phyloP scores from a whole-genome alignment of 2,888 invertebrate species.

The Muscina levida region DNA sequence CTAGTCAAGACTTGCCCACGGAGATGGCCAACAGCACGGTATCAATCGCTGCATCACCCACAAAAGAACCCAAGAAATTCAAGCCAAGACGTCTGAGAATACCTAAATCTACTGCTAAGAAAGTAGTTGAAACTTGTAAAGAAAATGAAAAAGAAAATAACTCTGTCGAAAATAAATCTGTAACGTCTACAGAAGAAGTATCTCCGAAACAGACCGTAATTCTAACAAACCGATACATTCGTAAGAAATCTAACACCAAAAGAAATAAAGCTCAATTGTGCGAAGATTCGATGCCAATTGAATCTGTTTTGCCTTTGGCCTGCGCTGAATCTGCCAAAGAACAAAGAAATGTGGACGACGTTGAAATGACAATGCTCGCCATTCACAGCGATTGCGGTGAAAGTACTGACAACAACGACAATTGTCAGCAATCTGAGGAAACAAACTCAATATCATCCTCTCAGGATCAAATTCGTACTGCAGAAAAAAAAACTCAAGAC shows the following conservation, averaged over 20 bases:
- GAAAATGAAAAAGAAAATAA: constrained; percentile 23
- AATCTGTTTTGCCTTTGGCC: background rate
- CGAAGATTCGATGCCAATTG: background rate
- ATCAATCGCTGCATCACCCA: background rate
- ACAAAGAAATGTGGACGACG: background rate
- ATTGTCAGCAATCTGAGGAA: constrained; percentile 21
- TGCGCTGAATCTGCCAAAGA: background rate
- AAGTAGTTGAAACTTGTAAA: constrained; percentile 6
- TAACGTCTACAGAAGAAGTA: background rate
- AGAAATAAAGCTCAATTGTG: constrained; percentile 2
- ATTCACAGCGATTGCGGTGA: constrained; percentile 14
- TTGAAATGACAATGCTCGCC: constrained; percentile 38
- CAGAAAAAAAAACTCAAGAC: background rate
- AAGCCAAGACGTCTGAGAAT: constrained; percentile 46
- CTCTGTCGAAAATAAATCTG: background rate
- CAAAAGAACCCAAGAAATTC: constrained; percentile 17
- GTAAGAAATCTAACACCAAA: constrained; percentile 38
- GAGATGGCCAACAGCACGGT: background rate
- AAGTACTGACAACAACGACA: constrained; percentile 8
- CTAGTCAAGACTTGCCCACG: constrained; percentile 2
- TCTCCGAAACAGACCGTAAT: constrained; percentile 41
- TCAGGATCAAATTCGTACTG: background rate
- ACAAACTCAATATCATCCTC: constrained; percentile 3
- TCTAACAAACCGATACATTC: constrained; percentile 40
- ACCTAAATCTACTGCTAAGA: constrained; percentile 19